Evolutionary conservation across 1,140 invertebrate genomes (phyloP).

Genomic region (Drosophila leontia): DNA sequence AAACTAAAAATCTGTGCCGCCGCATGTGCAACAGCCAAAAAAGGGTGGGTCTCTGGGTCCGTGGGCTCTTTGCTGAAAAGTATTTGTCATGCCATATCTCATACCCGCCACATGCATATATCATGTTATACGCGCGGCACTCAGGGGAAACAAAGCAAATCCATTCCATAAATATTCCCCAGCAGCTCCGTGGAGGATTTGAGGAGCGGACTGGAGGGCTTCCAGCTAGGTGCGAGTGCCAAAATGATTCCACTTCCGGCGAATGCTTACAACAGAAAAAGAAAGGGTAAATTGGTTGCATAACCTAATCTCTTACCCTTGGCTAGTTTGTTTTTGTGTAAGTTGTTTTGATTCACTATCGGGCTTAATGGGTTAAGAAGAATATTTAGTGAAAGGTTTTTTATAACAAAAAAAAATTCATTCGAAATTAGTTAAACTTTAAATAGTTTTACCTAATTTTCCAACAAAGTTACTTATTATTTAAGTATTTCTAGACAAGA

Average conservation of each 20-base stretch:
- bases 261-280: background rate
- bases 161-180: slow-evolving; percentile 50
- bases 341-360: slow-evolving; percentile 2
- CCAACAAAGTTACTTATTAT: background rate
- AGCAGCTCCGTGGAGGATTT: background rate
- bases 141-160: slow-evolving; percentile 50
- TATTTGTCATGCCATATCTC: slow-evolving; percentile 56
- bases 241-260: slow-evolving; percentile 25
- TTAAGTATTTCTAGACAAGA: background rate
- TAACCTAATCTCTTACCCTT: slow-evolving; percentile 11
- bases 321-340: slow-evolving; percentile 3
- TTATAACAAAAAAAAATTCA: background rate
- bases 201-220: background rate
- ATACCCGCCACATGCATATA: slow-evolving; percentile 44
- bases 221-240: slow-evolving; percentile 20
- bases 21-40: slow-evolving; percentile 54
- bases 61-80: slow-evolving; percentile 52
- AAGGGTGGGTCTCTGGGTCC: background rate
- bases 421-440: background rate
- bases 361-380: background rate
- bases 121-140: slow-evolving; percentile 41
- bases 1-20: slow-evolving; percentile 58
- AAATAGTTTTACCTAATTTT: background rate
- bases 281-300: slow-evolving; percentile 1
- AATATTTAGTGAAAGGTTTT: background rate